phyloP scores from a whole-genome alignment of 2,888 invertebrate genomes.

The Entomobrya multifasciata region DNA sequence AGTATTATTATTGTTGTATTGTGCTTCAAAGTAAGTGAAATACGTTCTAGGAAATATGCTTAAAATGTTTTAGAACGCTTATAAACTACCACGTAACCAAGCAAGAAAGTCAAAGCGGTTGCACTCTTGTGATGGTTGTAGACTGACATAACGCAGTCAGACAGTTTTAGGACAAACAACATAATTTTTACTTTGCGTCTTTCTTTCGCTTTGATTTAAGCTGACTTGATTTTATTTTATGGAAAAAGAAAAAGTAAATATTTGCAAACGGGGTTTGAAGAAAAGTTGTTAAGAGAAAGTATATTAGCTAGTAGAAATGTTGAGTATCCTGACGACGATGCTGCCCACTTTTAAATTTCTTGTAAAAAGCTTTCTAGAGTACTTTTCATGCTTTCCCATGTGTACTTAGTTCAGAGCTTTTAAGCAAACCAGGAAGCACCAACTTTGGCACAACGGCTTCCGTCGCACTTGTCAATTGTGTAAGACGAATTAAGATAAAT shows the following conservation, averaged over 20 bases:
- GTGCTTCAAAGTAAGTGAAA: constrained; percentile 27
- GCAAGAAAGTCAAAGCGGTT: neutral
- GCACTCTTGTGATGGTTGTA: neutral
- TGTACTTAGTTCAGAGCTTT: neutral
- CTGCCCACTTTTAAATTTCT: no score
- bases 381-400: no score
- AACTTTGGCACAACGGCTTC: neutral
- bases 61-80: constrained; percentile 12
- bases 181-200: constrained; percentile 46
- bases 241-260: constrained; percentile 29
- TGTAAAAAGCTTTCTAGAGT: no score
- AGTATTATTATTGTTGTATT: constrained; percentile 40
- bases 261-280: constrained; percentile 32
- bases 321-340: no score
- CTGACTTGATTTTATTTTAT: constrained; percentile 40
- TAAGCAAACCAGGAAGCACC: neutral
- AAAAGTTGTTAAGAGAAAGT: neutral
- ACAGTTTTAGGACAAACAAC: constrained; percentile 44
- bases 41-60: no score
- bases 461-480: constrained; percentile 50
- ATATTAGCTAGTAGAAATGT: neutral
- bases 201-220: neutral
- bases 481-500: constrained; percentile 67
- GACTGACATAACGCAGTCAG: neutral
- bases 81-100: constrained; percentile 32